Base-by-base conservation (phyloP, 37 sponge, comb jelly and placozoan genomes). In the Agelas oroides region DNA sequence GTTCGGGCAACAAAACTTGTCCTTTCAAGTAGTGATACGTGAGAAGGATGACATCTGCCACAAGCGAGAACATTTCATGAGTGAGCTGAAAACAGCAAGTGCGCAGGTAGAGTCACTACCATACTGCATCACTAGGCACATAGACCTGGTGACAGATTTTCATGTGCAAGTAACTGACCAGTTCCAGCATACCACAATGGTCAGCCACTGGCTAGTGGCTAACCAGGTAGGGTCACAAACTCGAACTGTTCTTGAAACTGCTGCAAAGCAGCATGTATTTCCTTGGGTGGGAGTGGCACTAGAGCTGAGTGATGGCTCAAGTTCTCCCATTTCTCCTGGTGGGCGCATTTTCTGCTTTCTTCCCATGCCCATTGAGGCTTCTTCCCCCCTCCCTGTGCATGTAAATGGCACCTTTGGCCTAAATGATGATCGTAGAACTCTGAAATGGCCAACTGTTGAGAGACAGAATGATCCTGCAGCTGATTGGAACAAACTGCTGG, bases 401-500 rank as follows among this genome's bases (percentile, higher is more conserved):
- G 88, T 94, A 25, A 87, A 94, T 72, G 95, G 92, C 19, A 87
- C 77, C 66, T 94, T 94, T 81, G 75, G 77, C 5, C 55, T 91
- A 20, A 79, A 75, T 23, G 81, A 88, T 35, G 83, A 88, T 38
- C 58, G 89, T 14, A 41, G 92, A 52, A 71, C 61, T 38, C 27
- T 92, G 6, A 88, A 88, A 55, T 92, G 88, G 93, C 76, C 75
- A 39, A 75, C 69, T 23, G 54, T 21, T 35, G 88, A 88, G 54
- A 81, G 92, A 40, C 39, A 52, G 39, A 79, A 87, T 72, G 85
- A 83, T 46, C 72, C 35, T 37, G 27, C 65, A 34, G 88, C 89
- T 23, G 27, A 92, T 0, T 92, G 88, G 93, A 92, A 92, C 55
- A 33, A 77, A 20, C 35, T 88, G 20, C 88, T 88, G 20, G 80